Evolutionary conservation across 2,797 vertebrate species (phyloP).

Genomic region (Danio albolineatus): DNA sequence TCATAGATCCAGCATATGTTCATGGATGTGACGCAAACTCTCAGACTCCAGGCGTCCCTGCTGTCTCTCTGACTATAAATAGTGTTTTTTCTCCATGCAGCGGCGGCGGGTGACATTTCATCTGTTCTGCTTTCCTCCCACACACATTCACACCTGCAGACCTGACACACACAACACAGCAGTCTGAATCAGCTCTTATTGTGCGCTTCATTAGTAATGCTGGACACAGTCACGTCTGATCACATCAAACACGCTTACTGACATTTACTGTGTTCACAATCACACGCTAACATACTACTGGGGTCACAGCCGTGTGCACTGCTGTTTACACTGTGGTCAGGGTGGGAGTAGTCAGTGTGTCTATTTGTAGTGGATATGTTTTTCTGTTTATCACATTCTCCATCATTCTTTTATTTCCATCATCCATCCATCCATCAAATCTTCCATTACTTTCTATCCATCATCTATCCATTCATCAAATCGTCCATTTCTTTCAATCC

Average conservation of each 20-base stretch:
- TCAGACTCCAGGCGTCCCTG: background rate
- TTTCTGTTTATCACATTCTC: too few relatives aligned
- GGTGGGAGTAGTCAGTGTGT: too few relatives aligned
- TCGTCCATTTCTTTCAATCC: too few relatives aligned
- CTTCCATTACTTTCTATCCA: too few relatives aligned
- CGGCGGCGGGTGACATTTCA: conserved; percentile 40
- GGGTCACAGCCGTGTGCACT: too few relatives aligned
- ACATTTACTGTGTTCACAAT: background rate
- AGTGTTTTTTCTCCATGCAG: background rate
- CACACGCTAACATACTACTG: too few relatives aligned
- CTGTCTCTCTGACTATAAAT: conserved; percentile 32
- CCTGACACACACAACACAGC: background rate
- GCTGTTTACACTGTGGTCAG: too few relatives aligned
- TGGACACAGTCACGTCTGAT: background rate
- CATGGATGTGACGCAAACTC: background rate
- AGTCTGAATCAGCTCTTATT: background rate
- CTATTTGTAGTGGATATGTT: too few relatives aligned
- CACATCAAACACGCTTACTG: background rate
- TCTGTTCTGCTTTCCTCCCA: conserved; percentile 29
- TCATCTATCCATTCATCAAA: too few relatives aligned
- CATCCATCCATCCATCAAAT: too few relatives aligned
- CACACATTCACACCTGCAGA: conserved; percentile 37
- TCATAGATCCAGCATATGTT: background rate
- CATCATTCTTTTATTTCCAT: too few relatives aligned
- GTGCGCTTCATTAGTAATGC: conserved; percentile 2